Evolutionary conservation across 1,140 invertebrate genomes (phyloP), one percentile per base, ranked within the genome.

Genomic region (Camponotus floridanus): DNA sequence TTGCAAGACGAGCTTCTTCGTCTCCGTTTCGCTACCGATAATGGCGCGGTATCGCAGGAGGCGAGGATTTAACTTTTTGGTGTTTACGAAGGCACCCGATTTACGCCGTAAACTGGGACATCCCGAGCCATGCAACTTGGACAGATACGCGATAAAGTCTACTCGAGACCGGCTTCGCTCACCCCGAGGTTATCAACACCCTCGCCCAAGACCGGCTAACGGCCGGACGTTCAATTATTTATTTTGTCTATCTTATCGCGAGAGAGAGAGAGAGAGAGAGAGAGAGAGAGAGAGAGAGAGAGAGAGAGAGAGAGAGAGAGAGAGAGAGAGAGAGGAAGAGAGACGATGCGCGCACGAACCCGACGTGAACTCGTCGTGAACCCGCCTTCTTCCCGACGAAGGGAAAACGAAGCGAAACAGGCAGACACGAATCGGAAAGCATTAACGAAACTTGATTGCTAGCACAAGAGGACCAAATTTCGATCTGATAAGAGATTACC

Each of bases 191-290:
- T 93, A 94, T 94, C 92, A 92, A 92, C 91, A 88, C 88, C 88
- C 86, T 89, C 90, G 92, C 90, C 90, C 91, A 73, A 76, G 74
- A 87, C 88, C 85, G 85, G 79, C 87, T 91, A 90, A 92, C 92
- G 91, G 90, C 92, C 86, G 92, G 89, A 91, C 90, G 90, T 89
- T 93, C 92, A 93, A 93, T 93, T 94, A 94, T 94, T 94, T 94
- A 94, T 94, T 93, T 93, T 91, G 89, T 87, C 90, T 93, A 93
- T 93, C 92, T 94, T 94, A 94, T 92, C 93, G 88, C 26, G 59
- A 76, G 62, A 26, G 26, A 26, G 26, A 26, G 26, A 26, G 26
- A 1, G 1, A 26, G 26, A 26, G 26, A 36, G 26, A 80, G 26
- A 26, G 26, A 26, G 26, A 1, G 1, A 26, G 26, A 26, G 26